phyloP scores from a whole-genome alignment of 2,113 vertebrate genomes.

The Eonycteris spelaea region DNA sequence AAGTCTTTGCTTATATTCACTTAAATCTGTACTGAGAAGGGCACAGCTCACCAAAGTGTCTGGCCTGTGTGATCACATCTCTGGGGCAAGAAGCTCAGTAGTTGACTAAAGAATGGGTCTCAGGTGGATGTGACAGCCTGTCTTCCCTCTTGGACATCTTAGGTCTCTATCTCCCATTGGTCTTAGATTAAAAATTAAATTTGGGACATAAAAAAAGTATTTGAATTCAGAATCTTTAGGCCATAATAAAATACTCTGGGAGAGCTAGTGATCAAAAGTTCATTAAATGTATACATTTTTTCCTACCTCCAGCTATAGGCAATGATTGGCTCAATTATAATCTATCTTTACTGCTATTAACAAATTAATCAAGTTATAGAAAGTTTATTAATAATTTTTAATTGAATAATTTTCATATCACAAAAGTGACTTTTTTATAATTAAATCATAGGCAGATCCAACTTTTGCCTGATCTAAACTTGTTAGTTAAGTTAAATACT shows the following conservation, averaged over 20 bases:
- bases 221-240: slow-evolving; percentile 3
- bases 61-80: background rate
- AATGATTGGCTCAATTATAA: background rate
- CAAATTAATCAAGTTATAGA: background rate
- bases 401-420: background rate
- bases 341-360: slow-evolving; percentile 2
- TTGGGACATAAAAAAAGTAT: background rate
- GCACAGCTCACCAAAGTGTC: background rate
- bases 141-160: background rate
- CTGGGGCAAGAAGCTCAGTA: background rate
- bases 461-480: background rate
- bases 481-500: background rate
- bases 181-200: slow-evolving; percentile 15
- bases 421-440: background rate
- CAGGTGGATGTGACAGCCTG: background rate
- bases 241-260: background rate
- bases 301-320: background rate
- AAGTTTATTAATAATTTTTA: background rate
- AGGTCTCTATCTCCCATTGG: background rate
- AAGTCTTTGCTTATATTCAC: background rate
- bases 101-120: background rate
- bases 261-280: background rate
- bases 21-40: background rate
- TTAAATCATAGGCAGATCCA: background rate
- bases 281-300: background rate